phyloP scores from a whole-genome alignment of 2,113 vertebrate species.

The Hemiscyllium ocellatum region DNA sequence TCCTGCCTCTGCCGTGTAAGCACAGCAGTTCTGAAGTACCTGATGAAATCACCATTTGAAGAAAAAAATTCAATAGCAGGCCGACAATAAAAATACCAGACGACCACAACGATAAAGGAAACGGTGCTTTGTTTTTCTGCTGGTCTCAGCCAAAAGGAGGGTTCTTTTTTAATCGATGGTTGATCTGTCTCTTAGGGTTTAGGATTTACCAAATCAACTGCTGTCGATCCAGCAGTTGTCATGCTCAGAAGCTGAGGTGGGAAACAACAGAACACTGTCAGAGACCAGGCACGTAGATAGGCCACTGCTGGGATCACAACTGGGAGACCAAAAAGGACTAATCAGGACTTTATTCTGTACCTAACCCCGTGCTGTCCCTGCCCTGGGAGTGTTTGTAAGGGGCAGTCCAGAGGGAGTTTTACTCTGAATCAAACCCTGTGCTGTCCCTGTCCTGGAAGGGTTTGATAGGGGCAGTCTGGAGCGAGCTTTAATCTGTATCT shows the following conservation, averaged over 20 bases:
- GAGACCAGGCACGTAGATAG: not conserved
- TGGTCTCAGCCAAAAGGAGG: not conserved
- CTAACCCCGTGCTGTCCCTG: too few relatives aligned
- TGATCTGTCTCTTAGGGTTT: not conserved
- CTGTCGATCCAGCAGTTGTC: too few relatives aligned
- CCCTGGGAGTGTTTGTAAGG: too few relatives aligned
- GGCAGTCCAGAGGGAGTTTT: too few relatives aligned
- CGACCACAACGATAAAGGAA: not conserved
- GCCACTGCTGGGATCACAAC: not conserved
- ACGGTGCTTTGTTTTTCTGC: too few relatives aligned
- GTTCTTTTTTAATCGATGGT: too few relatives aligned
- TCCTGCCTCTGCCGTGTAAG: not conserved
- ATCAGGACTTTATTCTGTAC: not conserved
- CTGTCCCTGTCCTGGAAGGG: too few relatives aligned
- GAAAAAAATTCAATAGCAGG: not conserved
- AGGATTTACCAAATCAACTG: not conserved
- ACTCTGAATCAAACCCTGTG: too few relatives aligned
- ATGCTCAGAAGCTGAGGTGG: not conserved
- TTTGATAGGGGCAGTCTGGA: too few relatives aligned
- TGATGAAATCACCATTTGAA: not conserved
- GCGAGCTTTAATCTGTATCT: too few relatives aligned
- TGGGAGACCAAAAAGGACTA: not conserved
- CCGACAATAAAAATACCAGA: not conserved
- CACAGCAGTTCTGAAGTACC: not conserved
- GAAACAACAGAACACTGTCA: not conserved